phyloP scores from a whole-genome alignment of 2,113 vertebrate species.

The Mesocricetus auratus region DNA sequence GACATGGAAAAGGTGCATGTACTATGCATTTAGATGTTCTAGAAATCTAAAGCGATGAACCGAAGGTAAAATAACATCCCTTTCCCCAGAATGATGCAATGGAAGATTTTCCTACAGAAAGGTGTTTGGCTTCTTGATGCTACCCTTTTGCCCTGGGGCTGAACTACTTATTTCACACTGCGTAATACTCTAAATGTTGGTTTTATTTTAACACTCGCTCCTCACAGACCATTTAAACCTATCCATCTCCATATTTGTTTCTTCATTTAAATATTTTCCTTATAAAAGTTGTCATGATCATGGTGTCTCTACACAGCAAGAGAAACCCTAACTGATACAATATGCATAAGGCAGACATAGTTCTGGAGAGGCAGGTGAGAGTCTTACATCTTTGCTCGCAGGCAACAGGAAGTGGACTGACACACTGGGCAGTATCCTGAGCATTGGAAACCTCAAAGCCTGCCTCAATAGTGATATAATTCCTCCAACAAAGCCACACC shows the following conservation, averaged over 20 bases:
- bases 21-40: conserved; percentile 62
- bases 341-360: background rate
- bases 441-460: background rate
- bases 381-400: background rate
- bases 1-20: background rate
- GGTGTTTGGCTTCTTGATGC: conserved; percentile 96
- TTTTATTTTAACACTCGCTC: conserved; percentile 96
- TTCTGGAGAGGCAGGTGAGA: background rate
- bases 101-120: conserved; percentile 94
- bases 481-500: background rate
- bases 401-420: background rate
- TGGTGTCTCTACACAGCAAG: background rate
- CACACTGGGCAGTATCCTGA: background rate
- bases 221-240: conserved; percentile 97
- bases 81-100: conserved; percentile 91
- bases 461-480: background rate
- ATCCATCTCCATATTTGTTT: conserved; percentile 98
- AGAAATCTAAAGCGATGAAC: conserved; percentile 85
- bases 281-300: background rate
- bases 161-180: conserved; percentile 99
- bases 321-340: background rate
- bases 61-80: conserved; percentile 92
- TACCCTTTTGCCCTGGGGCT: conserved; percentile 98
- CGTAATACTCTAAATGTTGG: conserved; percentile 98
- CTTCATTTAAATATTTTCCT: background rate